Conservation (phyloP, 2,797 vertebrate species). For the Todus mexicanus region DNA sequence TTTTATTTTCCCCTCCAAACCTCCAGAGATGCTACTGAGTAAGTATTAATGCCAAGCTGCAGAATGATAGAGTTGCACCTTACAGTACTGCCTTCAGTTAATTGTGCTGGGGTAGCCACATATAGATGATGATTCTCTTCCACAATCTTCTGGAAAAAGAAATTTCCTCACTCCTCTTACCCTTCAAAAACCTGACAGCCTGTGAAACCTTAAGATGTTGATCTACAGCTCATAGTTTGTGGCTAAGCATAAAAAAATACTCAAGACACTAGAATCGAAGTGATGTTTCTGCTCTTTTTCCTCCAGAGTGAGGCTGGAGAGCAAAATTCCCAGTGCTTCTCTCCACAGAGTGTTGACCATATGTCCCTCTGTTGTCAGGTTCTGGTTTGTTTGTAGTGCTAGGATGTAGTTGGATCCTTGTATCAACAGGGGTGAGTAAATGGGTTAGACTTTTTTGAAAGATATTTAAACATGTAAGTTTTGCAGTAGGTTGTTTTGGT, state of each 20-base stretch:
- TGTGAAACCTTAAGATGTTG: not conserved
- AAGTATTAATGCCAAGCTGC: not conserved
- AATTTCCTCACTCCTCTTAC: not conserved
- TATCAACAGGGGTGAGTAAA: not conserved
- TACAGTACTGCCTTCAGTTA: not conserved
- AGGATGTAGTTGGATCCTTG: not conserved
- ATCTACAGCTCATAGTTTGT: not conserved
- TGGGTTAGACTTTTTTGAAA: not conserved
- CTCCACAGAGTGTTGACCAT: accelerated
- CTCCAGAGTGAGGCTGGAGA: not conserved
- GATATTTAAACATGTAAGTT: not conserved
- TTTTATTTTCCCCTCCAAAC: not conserved
- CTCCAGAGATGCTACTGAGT: not conserved
- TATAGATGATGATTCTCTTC: not conserved
- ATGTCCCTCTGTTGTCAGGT: not conserved
- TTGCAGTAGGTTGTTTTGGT: not conserved
- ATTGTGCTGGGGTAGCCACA: not conserved
- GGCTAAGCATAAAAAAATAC: not conserved
- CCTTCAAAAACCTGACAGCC: not conserved
- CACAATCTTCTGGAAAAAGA: not conserved
- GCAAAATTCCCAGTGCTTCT: not conserved
- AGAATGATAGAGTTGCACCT: not conserved
- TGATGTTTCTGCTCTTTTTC: not conserved
- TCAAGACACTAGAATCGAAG: not conserved
- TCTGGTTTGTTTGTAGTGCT: not conserved